These are phyloP conservation scores for Zelostemma sp. DNA, from an alignment of 1,140 invertebrate genomes.

Conservation along the genomic window DNA sequence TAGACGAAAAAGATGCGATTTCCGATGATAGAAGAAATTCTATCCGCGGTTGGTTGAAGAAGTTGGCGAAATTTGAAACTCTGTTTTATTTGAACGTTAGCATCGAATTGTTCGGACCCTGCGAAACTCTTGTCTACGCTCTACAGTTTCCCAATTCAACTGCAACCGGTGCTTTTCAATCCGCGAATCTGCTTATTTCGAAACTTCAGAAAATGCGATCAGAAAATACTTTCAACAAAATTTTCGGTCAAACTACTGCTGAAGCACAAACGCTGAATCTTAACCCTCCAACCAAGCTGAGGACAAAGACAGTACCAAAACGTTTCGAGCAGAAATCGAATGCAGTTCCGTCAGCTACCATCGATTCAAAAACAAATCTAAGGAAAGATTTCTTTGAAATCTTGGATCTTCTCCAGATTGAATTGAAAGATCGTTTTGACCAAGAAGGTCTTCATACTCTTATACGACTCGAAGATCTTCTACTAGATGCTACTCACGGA, in stretches of 20 bases:
- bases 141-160: too few species aligned
- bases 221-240: not conserved
- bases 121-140: constrained; percentile 2
- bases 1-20: constrained; percentile 7
- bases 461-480: constrained; percentile 5
- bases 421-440: constrained; percentile 8
- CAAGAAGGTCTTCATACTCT: constrained; percentile 10
- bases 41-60: constrained; percentile 10
- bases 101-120: constrained; percentile 16
- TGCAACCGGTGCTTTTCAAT: constrained; percentile 4
- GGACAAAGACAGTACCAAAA: constrained; percentile 12
- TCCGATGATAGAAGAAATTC: constrained; percentile 9
- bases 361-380: constrained; percentile 2
- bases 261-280: constrained; percentile 6
- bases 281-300: not conserved
- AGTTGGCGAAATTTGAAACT: constrained; percentile 9
- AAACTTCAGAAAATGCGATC: constrained; percentile 2
- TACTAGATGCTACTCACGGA: constrained; percentile 6
- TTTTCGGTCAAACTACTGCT: not conserved
- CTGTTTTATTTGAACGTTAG: constrained; percentile 6
- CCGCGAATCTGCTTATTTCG: not conserved
- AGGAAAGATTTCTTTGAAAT: constrained; percentile 10
- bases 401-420: not conserved
- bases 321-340: constrained; percentile 5
- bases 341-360: not conserved